These are phyloP conservation scores for Furcula furcula DNA, from an alignment of 2,888 invertebrate species.

Conservation along the genomic window DNA sequence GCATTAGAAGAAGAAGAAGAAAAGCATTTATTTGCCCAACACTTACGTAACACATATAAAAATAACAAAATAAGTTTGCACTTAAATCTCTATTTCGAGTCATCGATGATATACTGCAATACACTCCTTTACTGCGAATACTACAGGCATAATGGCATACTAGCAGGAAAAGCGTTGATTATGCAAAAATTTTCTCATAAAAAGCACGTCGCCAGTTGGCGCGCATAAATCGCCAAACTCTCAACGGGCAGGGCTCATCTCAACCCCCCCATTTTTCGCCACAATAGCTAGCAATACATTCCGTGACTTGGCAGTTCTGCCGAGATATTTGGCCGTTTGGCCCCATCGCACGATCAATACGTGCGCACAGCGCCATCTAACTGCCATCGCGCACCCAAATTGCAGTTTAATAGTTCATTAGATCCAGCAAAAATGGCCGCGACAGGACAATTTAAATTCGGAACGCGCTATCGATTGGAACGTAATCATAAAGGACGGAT, in stretches of 20 bases:
- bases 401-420: constrained; percentile 82
- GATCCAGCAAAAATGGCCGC: constrained; percentile 79
- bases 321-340: constrained; percentile 70
- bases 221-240: constrained; percentile 27
- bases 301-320: constrained; percentile 79
- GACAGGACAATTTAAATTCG: constrained; percentile 77
- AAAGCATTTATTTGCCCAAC: too few relatives aligned
- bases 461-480: constrained; percentile 72
- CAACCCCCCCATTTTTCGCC: constrained; percentile 76
- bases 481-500: constrained; percentile 15
- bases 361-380: constrained; percentile 77
- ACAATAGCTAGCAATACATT: constrained; percentile 80
- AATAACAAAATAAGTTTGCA: too few relatives aligned
- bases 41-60: too few relatives aligned
- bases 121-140: too few relatives aligned
- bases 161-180: too few relatives aligned
- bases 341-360: constrained; percentile 75
- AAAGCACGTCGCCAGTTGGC: neutral
- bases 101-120: too few relatives aligned
- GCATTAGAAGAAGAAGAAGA: too few relatives aligned
- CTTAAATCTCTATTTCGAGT: too few relatives aligned
- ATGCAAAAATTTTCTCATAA: neutral
- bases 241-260: constrained; percentile 48
- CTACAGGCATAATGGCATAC: too few relatives aligned
- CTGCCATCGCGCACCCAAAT: constrained; percentile 77